phyloP scores from a whole-genome alignment of 2,113 vertebrate species.

The Salvator merianae region DNA sequence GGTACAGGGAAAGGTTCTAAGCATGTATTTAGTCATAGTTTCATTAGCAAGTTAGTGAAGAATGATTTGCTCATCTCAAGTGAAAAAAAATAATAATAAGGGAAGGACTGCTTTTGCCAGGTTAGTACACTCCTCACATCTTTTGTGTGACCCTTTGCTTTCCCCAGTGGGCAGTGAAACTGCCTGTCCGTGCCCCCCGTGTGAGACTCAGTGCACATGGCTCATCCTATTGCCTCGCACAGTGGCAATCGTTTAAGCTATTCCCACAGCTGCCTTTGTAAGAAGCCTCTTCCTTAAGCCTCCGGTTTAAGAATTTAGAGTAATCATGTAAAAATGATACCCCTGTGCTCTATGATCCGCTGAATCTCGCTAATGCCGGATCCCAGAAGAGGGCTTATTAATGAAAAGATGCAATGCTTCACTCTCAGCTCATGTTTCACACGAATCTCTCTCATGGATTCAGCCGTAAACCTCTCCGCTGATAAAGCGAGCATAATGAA shows the following conservation, averaged over 20 bases:
- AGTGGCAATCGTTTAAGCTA: conserved; percentile 88
- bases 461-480: conserved; percentile 80
- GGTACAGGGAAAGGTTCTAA: too few relatives aligned
- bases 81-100: too few relatives aligned
- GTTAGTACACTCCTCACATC: conserved; percentile 32
- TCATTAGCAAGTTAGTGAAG: too few relatives aligned
- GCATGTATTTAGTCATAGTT: too few relatives aligned
- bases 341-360: conserved; percentile 83
- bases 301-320: conserved; percentile 88
- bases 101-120: background rate
- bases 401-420: conserved; percentile 80
- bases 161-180: conserved; percentile 56
- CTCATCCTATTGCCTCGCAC: conserved; percentile 71
- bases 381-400: conserved; percentile 88
- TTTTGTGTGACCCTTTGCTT: conserved; percentile 9
- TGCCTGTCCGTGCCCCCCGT: conserved; percentile 55
- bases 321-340: conserved; percentile 93
- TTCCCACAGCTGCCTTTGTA: conserved; percentile 85
- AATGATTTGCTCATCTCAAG: too few relatives aligned
- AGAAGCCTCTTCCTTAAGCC: conserved; percentile 87
- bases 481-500: conserved; percentile 82
- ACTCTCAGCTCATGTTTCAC: conserved; percentile 81
- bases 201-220: conserved; percentile 66
- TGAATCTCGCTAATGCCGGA: conserved; percentile 83
- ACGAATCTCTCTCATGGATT: conserved; percentile 81